Evolutionary conservation across 1,140 invertebrate genomes (phyloP).

Genomic region (Drosophila santomea): DNA sequence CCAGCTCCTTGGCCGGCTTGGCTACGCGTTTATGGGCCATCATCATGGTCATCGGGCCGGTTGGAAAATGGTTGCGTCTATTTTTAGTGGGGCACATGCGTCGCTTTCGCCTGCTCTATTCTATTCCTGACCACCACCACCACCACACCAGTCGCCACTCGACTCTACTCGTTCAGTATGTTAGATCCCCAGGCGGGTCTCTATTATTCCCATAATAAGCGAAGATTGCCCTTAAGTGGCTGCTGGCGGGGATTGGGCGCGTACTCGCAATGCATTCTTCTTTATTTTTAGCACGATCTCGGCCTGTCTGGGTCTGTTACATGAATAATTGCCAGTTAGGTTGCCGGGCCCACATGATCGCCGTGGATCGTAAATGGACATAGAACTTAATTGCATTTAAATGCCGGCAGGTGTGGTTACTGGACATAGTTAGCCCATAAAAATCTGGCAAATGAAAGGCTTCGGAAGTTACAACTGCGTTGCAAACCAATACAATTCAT

Average conservation of each 20-base stretch:
- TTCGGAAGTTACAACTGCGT: too few relatives aligned
- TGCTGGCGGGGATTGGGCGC: constrained; percentile 13
- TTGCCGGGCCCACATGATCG: constrained; percentile 30
- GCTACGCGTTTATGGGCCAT: constrained; percentile 76
- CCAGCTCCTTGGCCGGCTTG: constrained; percentile 23
- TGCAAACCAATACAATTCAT: too few relatives aligned
- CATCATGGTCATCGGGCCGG: constrained; percentile 27
- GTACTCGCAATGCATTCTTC: constrained; percentile 63
- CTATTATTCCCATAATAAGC: constrained; percentile 70
- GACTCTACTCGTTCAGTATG: constrained; percentile 56
- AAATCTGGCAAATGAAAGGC: neutral
- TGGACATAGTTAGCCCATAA: neutral
- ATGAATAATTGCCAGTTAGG: constrained; percentile 50
- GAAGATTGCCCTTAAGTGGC: constrained; percentile 80
- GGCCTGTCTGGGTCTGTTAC: constrained; percentile 46
- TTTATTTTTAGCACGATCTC: constrained; percentile 81
- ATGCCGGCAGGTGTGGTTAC: constrained; percentile 32
- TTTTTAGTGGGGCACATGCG: constrained; percentile 67
- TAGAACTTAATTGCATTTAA: constrained; percentile 76
- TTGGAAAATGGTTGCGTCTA: constrained; percentile 51
- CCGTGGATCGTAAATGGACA: constrained; percentile 61
- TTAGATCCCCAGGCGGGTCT: constrained; percentile 68
- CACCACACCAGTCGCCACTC: too few relatives aligned
- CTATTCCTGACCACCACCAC: constrained; percentile 53
- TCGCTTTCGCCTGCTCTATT: constrained; percentile 61